Conservation (phyloP, 2,113 vertebrate species). For the Lycaon pictus region DNA sequence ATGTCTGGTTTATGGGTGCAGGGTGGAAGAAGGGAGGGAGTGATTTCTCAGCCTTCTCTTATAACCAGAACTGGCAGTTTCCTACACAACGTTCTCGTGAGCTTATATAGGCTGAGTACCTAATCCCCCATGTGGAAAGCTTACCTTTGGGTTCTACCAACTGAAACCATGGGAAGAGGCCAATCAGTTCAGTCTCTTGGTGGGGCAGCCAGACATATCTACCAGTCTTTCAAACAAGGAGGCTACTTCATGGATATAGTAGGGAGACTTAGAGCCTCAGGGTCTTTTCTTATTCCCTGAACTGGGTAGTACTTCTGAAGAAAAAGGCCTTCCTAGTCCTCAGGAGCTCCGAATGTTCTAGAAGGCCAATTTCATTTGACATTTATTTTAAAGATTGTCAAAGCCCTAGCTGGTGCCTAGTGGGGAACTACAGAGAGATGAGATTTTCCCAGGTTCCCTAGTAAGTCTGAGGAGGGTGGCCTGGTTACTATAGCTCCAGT, state of each 20-base stretch:
- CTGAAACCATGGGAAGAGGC: background rate
- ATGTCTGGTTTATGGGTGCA: conserved; percentile 41
- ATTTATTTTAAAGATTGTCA: conserved; percentile 32
- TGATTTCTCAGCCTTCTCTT: background rate
- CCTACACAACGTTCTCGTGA: conserved; percentile 12
- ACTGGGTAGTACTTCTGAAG: background rate
- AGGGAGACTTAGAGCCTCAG: background rate
- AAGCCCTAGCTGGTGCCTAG: background rate
- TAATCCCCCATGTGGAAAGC: background rate
- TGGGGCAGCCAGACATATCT: background rate
- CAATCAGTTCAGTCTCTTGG: background rate
- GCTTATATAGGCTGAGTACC: background rate
- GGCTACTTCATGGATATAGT: background rate
- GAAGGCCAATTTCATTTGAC: background rate
- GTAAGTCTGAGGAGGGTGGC: background rate
- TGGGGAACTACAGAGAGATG: background rate
- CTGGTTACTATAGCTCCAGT: background rate
- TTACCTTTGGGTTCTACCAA: conserved; percentile 13
- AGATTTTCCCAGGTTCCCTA: conserved; percentile 24
- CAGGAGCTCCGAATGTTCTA: background rate
- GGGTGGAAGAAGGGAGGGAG: background rate
- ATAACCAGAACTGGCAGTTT: background rate
- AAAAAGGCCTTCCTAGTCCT: background rate
- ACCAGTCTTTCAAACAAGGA: background rate
- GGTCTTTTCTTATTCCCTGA: background rate